Evolutionary conservation across 92 coral and sea anemone species (phyloP).

Genomic region (Palythoa grandiflora): DNA sequence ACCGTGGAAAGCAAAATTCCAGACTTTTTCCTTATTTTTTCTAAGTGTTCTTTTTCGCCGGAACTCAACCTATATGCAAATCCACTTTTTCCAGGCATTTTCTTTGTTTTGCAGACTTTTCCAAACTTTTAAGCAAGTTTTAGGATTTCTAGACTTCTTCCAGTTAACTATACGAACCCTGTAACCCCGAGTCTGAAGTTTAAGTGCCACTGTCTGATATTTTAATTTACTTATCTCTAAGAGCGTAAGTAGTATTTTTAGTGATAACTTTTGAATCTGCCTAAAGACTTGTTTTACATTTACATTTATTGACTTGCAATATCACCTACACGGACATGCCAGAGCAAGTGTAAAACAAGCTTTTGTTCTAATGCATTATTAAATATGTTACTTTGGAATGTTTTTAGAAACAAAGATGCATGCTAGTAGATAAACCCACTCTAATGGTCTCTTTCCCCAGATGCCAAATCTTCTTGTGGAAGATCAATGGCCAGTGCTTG

Average conservation of each 20-base stretch:
- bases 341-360: background rate
- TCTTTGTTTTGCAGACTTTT: too few relatives aligned
- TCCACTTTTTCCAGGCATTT: background rate
- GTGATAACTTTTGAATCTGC: background rate
- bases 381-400: background rate
- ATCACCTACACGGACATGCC: too few relatives aligned
- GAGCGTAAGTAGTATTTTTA: background rate
- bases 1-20: too few relatives aligned
- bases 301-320: too few relatives aligned
- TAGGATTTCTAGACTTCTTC: too few relatives aligned
- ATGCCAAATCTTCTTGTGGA: constrained; percentile 75
- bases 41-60: too few relatives aligned
- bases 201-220: background rate
- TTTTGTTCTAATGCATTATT: background rate
- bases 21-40: background rate
- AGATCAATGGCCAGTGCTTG: constrained; percentile 95
- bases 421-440: background rate
- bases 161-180: too few relatives aligned
- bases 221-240: background rate
- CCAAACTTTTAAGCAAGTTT: too few relatives aligned
- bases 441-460: constrained; percentile 23
- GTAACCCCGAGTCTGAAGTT: background rate
- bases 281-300: background rate
- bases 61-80: too few relatives aligned
- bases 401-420: background rate